Conservation (phyloP, 2,888 invertebrate genomes). For the Colostygia pectinataria region DNA sequence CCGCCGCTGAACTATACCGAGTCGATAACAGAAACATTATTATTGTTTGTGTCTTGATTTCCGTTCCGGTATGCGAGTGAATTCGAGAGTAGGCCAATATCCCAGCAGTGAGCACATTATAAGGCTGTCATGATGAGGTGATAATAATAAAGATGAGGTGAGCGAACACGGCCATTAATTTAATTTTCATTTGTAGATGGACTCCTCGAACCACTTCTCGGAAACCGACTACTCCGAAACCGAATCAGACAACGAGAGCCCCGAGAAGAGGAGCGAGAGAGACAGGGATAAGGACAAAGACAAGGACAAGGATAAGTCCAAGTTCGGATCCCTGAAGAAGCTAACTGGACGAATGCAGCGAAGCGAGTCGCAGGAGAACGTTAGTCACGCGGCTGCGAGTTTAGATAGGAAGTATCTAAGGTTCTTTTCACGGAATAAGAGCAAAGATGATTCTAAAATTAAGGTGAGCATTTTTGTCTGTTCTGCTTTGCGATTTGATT, state of each 20-base stretch:
- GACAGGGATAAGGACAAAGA: constrained; percentile 43
- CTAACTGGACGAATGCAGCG: constrained; percentile 64
- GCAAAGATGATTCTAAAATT: constrained; percentile 74
- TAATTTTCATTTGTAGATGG: constrained; percentile 52
- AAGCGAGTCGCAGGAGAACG: constrained; percentile 73
- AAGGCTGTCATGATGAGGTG: too few relatives aligned
- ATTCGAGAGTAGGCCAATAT: too few relatives aligned
- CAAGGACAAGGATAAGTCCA: constrained; percentile 58
- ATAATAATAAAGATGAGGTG: too few relatives aligned
- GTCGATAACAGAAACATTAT: too few relatives aligned
- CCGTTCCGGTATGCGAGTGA: too few relatives aligned
- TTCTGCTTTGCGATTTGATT: too few relatives aligned
- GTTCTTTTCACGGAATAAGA: constrained; percentile 71
- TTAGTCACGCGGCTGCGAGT: constrained; percentile 78
- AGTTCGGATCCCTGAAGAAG: constrained; percentile 52
- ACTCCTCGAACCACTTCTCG: constrained; percentile 75
- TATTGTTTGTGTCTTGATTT: too few relatives aligned
- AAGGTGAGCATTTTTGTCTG: constrained; percentile 55
- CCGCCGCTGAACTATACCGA: too few relatives aligned
- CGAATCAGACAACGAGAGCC: constrained; percentile 61
- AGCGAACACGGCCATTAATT: too few relatives aligned
- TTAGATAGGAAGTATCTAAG: constrained; percentile 87
- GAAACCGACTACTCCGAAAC: constrained; percentile 85
- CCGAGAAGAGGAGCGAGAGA: constrained; percentile 43
- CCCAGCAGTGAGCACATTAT: too few relatives aligned